These are phyloP conservation scores for Morus bassanus DNA, from an alignment of 2,797 vertebrate species.

Conservation along the genomic window DNA sequence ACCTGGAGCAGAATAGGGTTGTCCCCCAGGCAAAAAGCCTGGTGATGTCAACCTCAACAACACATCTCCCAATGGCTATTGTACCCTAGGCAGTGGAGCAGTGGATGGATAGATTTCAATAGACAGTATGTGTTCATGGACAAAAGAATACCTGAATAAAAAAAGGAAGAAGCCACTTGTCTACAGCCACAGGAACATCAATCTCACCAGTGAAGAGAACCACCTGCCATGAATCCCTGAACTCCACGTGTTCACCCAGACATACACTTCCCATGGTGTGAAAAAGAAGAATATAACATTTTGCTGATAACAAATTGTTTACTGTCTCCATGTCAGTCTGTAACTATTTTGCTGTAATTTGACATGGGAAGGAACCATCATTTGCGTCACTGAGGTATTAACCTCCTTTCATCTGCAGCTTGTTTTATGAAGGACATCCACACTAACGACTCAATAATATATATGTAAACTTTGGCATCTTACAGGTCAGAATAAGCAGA, in stretches of 20 bases:
- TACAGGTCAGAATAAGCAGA: background rate
- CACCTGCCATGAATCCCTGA: background rate
- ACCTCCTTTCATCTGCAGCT: background rate
- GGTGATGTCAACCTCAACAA: background rate
- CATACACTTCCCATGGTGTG: background rate
- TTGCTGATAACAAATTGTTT: background rate
- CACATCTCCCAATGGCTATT: background rate
- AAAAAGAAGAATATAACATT: background rate
- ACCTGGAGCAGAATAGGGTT: background rate
- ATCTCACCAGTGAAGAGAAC: background rate
- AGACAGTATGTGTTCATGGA: background rate
- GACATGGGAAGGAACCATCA: background rate
- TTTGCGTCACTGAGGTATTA: background rate
- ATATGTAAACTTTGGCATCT: background rate
- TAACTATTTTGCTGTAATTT: background rate
- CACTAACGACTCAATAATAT: accelerated
- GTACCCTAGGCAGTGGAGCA: background rate
- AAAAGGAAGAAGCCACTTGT: background rate
- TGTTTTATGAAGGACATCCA: background rate
- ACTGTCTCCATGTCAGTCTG: background rate
- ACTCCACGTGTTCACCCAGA: accelerated
- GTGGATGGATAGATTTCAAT: background rate
- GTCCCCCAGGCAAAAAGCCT: background rate
- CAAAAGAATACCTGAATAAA: background rate
- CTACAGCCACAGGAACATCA: background rate